Evolutionary conservation across 2,113 vertebrate species (phyloP).

Genomic region (Oryzias melastigma): DNA sequence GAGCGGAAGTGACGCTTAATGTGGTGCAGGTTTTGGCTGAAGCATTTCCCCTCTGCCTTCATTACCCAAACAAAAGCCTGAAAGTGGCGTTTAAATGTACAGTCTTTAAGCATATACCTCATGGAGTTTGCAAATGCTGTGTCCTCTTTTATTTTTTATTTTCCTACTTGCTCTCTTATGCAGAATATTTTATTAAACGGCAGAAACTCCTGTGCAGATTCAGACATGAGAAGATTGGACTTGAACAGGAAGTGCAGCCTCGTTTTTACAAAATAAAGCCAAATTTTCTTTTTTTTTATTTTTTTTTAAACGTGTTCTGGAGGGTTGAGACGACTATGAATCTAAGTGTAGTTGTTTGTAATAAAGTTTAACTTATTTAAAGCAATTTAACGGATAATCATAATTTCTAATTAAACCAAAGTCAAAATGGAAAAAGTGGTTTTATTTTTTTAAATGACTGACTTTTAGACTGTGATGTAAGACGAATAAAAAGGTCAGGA

Average conservation of each 20-base stretch:
- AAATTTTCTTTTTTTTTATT: constrained; percentile 28
- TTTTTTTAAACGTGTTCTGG: constrained; percentile 46
- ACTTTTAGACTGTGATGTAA: neutral
- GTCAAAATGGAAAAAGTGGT: constrained; percentile 21
- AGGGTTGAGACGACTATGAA: constrained; percentile 60
- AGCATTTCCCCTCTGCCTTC: constrained; percentile 46
- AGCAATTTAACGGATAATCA: constrained; percentile 48
- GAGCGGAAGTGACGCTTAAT: too few species aligned
- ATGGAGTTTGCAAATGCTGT: constrained; percentile 68
- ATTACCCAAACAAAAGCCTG: constrained; percentile 35
- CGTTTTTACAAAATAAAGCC: constrained; percentile 62
- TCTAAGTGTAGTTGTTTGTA: constrained; percentile 53
- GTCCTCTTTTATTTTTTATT: constrained; percentile 23
- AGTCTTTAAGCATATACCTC: constrained; percentile 76
- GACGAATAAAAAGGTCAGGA: too few species aligned
- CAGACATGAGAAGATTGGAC: constrained; percentile 33
- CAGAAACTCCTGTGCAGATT: constrained; percentile 48
- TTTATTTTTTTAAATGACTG: neutral
- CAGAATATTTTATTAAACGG: constrained; percentile 42
- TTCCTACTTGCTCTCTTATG: constrained; percentile 19
- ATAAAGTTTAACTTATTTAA: constrained; percentile 69
- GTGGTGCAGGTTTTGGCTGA: constrained; percentile 21
- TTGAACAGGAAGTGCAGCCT: constrained; percentile 53
- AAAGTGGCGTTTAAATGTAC: constrained; percentile 42
- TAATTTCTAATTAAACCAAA: constrained; percentile 57